Conservation (phyloP, 2,888 invertebrate genomes). For the Tachina fera region DNA sequence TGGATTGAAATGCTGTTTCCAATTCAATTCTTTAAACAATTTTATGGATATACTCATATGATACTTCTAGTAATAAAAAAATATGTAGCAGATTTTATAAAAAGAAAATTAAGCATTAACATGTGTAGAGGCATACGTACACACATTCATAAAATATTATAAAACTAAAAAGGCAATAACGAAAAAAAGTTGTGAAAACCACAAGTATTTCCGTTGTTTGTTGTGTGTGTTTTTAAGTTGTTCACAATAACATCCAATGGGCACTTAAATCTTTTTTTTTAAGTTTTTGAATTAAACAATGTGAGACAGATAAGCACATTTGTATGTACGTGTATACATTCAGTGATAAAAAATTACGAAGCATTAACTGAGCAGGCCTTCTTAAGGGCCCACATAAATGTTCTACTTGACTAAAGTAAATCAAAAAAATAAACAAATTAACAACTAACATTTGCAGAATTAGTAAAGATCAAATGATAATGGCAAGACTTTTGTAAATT, state of each 20-base stretch:
- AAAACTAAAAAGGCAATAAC: conserved; percentile 56
- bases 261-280: conserved; percentile 55
- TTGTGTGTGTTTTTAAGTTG: conserved; percentile 23
- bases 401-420: no score
- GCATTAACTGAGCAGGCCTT: neutral
- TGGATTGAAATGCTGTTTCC: no score
- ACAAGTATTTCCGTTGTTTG: conserved; percentile 54
- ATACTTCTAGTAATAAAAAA: neutral
- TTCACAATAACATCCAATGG: conserved; percentile 44
- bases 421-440: no score
- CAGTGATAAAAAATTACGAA: neutral
- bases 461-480: no score
- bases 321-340: neutral
- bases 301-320: conserved; percentile 8
- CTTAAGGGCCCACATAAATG: neutral
- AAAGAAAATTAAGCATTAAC: conserved; percentile 1
- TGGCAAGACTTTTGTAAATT: no score
- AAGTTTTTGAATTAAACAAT: conserved; percentile 25
- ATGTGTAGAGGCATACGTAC: neutral
- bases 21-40: no score
- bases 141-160: conserved; percentile 14
- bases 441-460: no score
- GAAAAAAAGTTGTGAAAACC: conserved; percentile 47
- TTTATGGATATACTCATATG: no score
- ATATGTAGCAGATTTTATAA: neutral